Conservation (phyloP, 2,888 invertebrate species). For the Brachypalpus laphriformis region DNA sequence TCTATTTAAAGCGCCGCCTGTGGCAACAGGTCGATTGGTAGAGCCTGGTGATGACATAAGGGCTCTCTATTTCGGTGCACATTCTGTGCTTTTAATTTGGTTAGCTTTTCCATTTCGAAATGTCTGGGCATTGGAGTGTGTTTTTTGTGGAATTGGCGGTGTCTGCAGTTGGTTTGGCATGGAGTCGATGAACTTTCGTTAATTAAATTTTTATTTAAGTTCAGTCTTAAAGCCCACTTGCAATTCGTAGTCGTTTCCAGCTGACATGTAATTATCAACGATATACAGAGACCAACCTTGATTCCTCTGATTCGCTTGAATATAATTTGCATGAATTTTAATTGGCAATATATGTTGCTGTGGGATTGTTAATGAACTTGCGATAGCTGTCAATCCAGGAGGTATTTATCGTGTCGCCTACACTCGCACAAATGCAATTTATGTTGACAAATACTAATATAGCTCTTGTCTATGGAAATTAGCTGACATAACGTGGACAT, state of each 20-base stretch:
- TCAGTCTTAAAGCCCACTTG: background rate
- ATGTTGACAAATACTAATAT: background rate
- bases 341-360: background rate
- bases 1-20: slow-evolving; percentile 1
- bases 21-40: slow-evolving; percentile 12
- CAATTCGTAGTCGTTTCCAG: background rate
- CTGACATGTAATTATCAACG: background rate
- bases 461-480: background rate
- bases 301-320: background rate
- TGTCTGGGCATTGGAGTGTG: background rate
- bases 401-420: background rate
- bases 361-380: background rate
- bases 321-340: background rate
- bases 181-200: background rate
- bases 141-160: background rate
- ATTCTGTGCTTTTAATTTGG: slow-evolving; percentile 32
- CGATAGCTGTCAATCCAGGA: background rate
- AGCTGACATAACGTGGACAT: background rate
- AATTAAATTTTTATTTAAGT: background rate
- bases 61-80: background rate
- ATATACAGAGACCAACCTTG: background rate
- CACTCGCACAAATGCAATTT: background rate
- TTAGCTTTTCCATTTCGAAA: slow-evolving; percentile 10
- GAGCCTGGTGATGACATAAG: slow-evolving; percentile 27
- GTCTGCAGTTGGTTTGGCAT: background rate